These are phyloP conservation scores for Machimus atricapillus DNA, from an alignment of 2,888 invertebrate species.

Conservation along the genomic window DNA sequence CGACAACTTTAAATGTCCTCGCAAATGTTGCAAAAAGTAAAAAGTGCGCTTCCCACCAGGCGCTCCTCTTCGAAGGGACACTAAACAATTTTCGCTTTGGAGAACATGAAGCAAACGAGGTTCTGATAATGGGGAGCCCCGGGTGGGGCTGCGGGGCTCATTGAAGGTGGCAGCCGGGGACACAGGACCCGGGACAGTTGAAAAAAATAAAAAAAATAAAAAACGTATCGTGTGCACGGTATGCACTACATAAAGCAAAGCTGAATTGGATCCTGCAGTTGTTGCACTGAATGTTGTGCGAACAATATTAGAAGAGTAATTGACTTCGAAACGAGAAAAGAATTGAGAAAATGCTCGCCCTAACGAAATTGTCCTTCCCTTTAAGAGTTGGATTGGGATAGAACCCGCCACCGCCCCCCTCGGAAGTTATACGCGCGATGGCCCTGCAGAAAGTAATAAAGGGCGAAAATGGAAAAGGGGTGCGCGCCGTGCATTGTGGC, in stretches of 20 bases:
- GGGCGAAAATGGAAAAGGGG: background rate
- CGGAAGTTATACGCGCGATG: background rate
- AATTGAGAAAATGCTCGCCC: constrained; percentile 26
- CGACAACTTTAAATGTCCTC: constrained; percentile 32
- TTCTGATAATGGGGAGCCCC: background rate
- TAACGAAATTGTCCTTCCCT: constrained; percentile 18
- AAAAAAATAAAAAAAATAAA: background rate
- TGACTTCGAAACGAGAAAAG: constrained; percentile 36
- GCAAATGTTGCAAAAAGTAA: constrained; percentile 25
- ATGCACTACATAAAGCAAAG: background rate
- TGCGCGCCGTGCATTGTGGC: background rate
- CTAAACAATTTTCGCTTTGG: constrained; percentile 23
- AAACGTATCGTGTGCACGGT: background rate
- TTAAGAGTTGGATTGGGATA: background rate
- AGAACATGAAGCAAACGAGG: constrained; percentile 3
- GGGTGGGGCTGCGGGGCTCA: background rate
- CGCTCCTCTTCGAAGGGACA: constrained; percentile 1
- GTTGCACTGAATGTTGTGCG: constrained; percentile 17
- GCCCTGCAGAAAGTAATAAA: background rate
- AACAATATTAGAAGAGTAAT: constrained; percentile 35
- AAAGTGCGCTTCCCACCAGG: constrained; percentile 1
- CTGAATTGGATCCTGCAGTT: constrained; percentile 28
- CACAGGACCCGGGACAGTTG: background rate
- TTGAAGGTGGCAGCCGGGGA: background rate
- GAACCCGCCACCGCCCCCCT: background rate